Conservation (phyloP, 2,888 invertebrate species). For the Toxonevra muliebris region DNA sequence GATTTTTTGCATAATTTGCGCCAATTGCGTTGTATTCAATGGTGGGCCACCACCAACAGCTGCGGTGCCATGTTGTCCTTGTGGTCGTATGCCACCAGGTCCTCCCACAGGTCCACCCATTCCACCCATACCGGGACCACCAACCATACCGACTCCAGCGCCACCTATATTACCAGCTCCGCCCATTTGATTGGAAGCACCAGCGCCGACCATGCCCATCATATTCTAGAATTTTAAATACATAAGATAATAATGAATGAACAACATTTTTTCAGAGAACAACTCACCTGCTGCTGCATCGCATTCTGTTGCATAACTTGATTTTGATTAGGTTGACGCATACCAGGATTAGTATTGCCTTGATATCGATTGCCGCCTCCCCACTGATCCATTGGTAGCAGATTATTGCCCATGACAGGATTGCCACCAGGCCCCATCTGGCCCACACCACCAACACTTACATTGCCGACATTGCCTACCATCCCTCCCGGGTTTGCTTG, state of each 20-base stretch:
- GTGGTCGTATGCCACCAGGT: conserved; percentile 61
- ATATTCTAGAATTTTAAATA: conserved; percentile 52
- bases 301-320: conserved; percentile 65
- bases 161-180: conserved; percentile 46
- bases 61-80: conserved; percentile 61
- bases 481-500: conserved; percentile 55
- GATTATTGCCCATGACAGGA: conserved; percentile 64
- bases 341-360: conserved; percentile 61
- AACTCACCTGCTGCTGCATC: conserved; percentile 53
- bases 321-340: conserved; percentile 66
- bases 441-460: conserved; percentile 32
- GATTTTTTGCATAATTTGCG: conserved; percentile 88
- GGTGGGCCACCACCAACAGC: conserved; percentile 53
- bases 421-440: conserved; percentile 49
- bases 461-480: conserved; percentile 47
- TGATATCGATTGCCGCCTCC: conserved; percentile 68
- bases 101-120: conserved; percentile 38
- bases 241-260: too few species aligned
- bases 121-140: conserved; percentile 41
- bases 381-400: conserved; percentile 69
- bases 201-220: conserved; percentile 60
- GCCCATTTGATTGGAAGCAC: conserved; percentile 57
- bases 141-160: conserved; percentile 48
- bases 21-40: conserved; percentile 73
- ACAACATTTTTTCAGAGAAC: neutral